Base-by-base conservation (phyloP, 2,797 vertebrate genomes). In the Gila robusta region DNA sequence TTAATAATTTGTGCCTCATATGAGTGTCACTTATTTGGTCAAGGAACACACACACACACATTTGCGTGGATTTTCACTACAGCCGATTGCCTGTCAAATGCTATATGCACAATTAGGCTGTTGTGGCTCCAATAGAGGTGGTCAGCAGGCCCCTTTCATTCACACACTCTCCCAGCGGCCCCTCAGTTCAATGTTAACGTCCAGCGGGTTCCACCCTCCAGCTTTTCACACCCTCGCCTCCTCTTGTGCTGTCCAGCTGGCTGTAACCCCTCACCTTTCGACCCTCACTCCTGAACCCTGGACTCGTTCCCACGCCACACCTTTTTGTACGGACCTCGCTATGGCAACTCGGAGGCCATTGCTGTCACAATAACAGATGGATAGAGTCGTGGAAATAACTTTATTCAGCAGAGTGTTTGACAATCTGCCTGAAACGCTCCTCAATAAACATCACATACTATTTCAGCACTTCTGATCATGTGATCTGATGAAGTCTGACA, bases 281-380 rank as follows among this genome's bases (percentile, higher is more conserved):
- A 94, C 94, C 94, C 94, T 96, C 91, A 95, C 93, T 95, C 93
- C 93, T 95, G 95, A 96, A 95, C 95, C 93, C 91, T 94, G 94
- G 94, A 94, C 93, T 93, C 87, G 91, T 96, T 96, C 96, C 96
- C 96, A 96, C 95, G 95, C 94, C 95, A 95, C 95, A 91, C 94
- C 94, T 95, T 95, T 96, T 95, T 96, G 95, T 96, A 93, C 92
- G 91, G 93, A 91, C 88, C 91, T 91, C 89, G 71, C 93, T 95
- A 95, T 96, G 93, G 94, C 92, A 95, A 96, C 95, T 93, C 92
- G 91, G 93, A 92, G 93, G 92, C 92, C 94, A 90, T 93, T 88
- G 94, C 94, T 95, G 93, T 95, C 93, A 95, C 94, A 94, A 95
- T 95, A 96, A 96, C 95, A 96, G 95, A 96, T 96, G 95, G 95